phyloP scores from a whole-genome alignment of 1,140 invertebrate species.

The Telenomus remus region DNA sequence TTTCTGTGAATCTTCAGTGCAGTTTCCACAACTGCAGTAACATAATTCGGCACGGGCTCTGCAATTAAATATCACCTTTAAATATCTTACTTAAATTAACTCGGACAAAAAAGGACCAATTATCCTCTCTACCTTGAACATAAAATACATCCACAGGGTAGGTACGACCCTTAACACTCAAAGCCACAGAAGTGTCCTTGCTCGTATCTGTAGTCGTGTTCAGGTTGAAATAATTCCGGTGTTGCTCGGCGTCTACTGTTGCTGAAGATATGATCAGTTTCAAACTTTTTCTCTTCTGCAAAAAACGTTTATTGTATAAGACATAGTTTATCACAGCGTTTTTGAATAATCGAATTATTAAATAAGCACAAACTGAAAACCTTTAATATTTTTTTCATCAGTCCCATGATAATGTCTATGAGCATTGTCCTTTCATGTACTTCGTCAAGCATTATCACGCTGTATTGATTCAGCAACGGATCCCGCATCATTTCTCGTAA shows the following conservation, averaged over 20 bases:
- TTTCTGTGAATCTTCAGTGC: conserved; percentile 91
- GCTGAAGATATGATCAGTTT: conserved; percentile 95
- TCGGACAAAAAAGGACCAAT: too few species aligned
- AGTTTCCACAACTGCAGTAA: conserved; percentile 90
- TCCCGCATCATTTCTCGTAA: conserved; percentile 96
- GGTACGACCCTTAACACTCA: conserved; percentile 91
- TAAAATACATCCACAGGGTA: conserved; percentile 94
- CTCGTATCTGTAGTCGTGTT: conserved; percentile 76
- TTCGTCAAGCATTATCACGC: conserved; percentile 95
- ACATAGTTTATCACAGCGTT: too few species aligned
- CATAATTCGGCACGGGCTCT: conserved; percentile 93
- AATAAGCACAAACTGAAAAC: conserved; percentile 72
- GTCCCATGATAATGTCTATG: conserved; percentile 95
- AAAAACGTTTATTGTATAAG: conserved; percentile 24
- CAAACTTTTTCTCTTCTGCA: conserved; percentile 88
- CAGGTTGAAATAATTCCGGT: conserved; percentile 92
- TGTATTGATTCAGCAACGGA: conserved; percentile 92
- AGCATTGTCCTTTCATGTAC: conserved; percentile 95
- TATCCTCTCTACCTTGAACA: conserved; percentile 77
- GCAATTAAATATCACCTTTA: conserved; percentile 48
- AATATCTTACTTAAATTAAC: neutral
- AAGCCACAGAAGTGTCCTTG: conserved; percentile 85
- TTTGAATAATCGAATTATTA: too few species aligned
- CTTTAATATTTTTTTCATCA: conserved; percentile 93
- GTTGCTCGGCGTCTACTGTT: conserved; percentile 92